These are phyloP conservation scores for Atopsyche davidsoni DNA, from an alignment of 1,140 invertebrate species.

Conservation along the genomic window DNA sequence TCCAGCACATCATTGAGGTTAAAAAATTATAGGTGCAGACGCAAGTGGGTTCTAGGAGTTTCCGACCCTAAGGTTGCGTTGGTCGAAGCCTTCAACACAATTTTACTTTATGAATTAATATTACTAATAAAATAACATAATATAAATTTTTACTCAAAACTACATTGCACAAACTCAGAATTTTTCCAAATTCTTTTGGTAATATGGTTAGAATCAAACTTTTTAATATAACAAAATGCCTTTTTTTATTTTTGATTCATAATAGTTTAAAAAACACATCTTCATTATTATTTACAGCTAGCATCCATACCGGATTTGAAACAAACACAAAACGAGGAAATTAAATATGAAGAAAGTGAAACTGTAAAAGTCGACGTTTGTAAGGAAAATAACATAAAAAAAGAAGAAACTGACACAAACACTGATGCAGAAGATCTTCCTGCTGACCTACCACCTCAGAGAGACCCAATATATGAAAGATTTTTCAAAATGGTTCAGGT, in stretches of 20 bases:
- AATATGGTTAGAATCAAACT: too few relatives aligned
- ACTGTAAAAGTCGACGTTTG: slow-evolving; percentile 7
- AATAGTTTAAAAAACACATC: not conserved
- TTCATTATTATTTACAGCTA: slow-evolving; percentile 48
- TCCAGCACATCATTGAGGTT: too few relatives aligned
- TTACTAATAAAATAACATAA: too few relatives aligned
- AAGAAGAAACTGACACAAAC: slow-evolving; percentile 21
- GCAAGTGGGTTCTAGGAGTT: too few relatives aligned
- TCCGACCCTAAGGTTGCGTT: too few relatives aligned
- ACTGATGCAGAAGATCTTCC: slow-evolving; percentile 30
- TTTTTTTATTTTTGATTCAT: not conserved
- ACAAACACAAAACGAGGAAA: slow-evolving; percentile 30
- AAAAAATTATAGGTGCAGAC: too few relatives aligned
- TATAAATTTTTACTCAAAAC: too few relatives aligned
- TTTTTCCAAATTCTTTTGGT: too few relatives aligned
- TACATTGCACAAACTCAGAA: too few relatives aligned
- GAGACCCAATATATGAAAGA: slow-evolving; percentile 65
- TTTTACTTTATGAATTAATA: too few relatives aligned
- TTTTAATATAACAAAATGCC: too few relatives aligned
- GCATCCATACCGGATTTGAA: slow-evolving; percentile 64
- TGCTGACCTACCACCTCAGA: slow-evolving; percentile 33
- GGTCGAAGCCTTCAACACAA: too few relatives aligned
- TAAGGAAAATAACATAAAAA: slow-evolving; percentile 17
- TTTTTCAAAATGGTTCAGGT: slow-evolving; percentile 86
- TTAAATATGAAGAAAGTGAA: slow-evolving; percentile 26